Evolutionary conservation across 1,140 invertebrate genomes (phyloP), one percentile per base, ranked within the genome.

Genomic region (Bombus soroeensis): DNA sequence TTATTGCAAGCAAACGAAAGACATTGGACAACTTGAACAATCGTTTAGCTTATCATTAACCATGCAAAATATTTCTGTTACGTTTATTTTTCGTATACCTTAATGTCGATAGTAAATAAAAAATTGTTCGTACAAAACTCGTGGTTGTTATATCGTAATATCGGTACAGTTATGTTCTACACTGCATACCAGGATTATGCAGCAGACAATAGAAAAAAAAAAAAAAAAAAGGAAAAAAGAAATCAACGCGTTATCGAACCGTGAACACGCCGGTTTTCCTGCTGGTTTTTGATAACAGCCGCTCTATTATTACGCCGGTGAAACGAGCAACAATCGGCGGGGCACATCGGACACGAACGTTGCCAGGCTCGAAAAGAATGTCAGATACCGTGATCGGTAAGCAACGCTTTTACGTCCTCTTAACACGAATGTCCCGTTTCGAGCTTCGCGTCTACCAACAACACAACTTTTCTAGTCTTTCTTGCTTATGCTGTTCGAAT

Each of bases 251-350:
- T 88, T 59, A 73, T 32, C 22, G 64, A 78, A 47, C 28, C 25
- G 68, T 39, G 28, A 81, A 81, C 13, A 87, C 37, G n/a, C 47
- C 37, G 28, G 32, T 28, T 70, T 37, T 28, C 10, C 3, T 18
- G 47, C 68, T 62, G 3, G 57, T 47, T 47, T n/a, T 81, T 34
- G 43, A 86, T 86, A 81, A 88, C 22, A 53, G n/a, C 28, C 25
- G 28, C 10, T 32, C 37, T 66, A n/a, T 53, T 22, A 81, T 87
- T 71, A 64, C 34, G 43, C 12, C 34, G 39, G 13, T 9, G 2
- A 79, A 62, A 75, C 57, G 53, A 86, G 47, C 39, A 39, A 74
- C 81, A 77, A 89, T 81, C 78, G 41, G 37, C 25, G 62, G n/a
- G 39, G 80, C 66, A 41, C 66, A 81, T 88, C 39, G n/a, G 39